phyloP scores from a whole-genome alignment of 2,113 vertebrate genomes.

The Nothocercus julius region DNA sequence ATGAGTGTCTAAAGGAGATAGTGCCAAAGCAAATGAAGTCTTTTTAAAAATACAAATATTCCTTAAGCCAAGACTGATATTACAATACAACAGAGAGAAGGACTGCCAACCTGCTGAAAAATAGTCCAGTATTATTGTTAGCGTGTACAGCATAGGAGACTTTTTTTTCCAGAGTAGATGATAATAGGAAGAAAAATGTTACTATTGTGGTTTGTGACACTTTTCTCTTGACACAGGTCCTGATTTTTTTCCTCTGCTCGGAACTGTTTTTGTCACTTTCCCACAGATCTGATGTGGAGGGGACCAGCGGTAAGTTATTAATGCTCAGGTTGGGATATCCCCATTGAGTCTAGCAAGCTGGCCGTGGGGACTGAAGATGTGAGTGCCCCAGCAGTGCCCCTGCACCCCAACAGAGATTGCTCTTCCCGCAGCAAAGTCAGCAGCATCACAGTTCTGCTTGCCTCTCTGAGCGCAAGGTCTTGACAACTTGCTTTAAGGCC shows the following conservation, averaged over 20 bases:
- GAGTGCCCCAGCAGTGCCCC: background rate
- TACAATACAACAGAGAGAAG: background rate
- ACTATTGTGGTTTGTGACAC: background rate
- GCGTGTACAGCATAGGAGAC: background rate
- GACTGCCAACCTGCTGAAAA: background rate
- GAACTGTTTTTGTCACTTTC: background rate
- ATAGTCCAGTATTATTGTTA: background rate
- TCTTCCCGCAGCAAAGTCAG: background rate
- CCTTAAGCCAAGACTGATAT: background rate
- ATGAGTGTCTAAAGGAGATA: background rate
- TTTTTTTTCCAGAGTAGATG: background rate
- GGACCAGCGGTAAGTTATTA: background rate
- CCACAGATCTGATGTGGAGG: background rate
- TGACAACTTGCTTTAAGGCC: background rate
- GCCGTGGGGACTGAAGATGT: background rate
- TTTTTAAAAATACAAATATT: background rate
- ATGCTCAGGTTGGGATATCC: rapidly evolving
- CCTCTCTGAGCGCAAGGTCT: background rate
- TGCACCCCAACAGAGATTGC: background rate
- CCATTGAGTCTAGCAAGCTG: background rate
- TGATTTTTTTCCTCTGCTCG: background rate
- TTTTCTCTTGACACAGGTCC: background rate
- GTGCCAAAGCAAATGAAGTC: background rate
- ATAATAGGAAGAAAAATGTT: background rate
- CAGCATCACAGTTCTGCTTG: background rate